These are phyloP conservation scores for Turritopsis dohrnii DNA, from an alignment of 30 jellyfish, hydroid and myxozoan species.

Conservation along the genomic window DNA sequence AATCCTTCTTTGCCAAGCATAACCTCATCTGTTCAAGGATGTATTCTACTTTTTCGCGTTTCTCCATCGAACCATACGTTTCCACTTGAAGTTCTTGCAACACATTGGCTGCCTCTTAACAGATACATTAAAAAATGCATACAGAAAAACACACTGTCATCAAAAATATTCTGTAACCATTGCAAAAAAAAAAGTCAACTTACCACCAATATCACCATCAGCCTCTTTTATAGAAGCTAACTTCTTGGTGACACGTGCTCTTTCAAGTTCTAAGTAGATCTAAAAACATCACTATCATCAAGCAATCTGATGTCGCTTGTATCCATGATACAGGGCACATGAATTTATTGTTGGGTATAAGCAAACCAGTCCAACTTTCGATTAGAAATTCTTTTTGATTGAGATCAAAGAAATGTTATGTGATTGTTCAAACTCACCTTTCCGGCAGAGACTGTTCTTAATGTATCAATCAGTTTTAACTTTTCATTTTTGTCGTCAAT, in stretches of 20 bases:
- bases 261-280: constrained; percentile 90
- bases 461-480: constrained; percentile 75
- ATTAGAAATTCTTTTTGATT: too few species aligned
- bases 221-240: constrained; percentile 74
- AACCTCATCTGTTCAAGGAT: constrained; percentile 90
- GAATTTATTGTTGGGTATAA: too few species aligned
- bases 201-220: constrained; percentile 86
- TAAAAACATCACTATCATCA: too few species aligned
- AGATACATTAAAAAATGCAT: too few species aligned
- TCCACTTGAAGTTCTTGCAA: constrained; percentile 96
- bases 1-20: constrained; percentile 91
- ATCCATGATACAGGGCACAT: not conserved
- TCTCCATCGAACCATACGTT: constrained; percentile 95
- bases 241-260: constrained; percentile 81
- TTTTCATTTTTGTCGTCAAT: constrained; percentile 54
- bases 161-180: not conserved
- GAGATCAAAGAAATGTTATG: not conserved
- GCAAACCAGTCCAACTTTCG: too few species aligned
- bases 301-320: not conserved
- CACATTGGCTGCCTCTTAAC: constrained; percentile 86
- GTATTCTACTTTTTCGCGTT: constrained; percentile 81
- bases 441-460: constrained; percentile 90
- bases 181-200: not conserved
- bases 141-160: not conserved
- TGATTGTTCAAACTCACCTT: constrained; percentile 40